phyloP scores from a whole-genome alignment of 2,888 invertebrate genomes.

The Desoria tigrina region DNA sequence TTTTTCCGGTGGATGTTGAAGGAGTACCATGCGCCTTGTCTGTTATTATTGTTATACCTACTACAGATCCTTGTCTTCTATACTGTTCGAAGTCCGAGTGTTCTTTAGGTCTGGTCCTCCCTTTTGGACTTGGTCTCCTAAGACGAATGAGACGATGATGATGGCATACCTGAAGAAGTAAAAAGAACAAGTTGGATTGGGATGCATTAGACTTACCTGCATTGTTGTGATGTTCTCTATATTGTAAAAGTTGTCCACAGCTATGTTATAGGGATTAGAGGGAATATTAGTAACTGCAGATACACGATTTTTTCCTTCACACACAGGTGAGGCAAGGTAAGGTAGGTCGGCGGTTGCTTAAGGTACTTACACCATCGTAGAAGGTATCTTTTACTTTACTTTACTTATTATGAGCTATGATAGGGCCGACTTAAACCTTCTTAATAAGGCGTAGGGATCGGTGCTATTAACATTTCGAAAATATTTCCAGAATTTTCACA shows the following conservation, averaged over 20 bases:
- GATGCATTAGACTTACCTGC: conserved; percentile 7
- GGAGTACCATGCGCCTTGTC: conserved; percentile 10
- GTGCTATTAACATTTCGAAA: too few species aligned
- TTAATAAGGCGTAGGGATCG: not conserved
- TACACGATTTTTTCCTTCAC: not conserved
- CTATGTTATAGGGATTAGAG: conserved; percentile 20
- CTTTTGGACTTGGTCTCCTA: not conserved
- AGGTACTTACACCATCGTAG: conserved; percentile 3
- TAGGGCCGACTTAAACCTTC: not conserved
- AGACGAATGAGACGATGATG: not conserved
- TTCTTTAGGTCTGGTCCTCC: conserved; percentile 7
- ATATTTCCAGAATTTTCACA: too few species aligned
- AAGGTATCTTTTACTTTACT: conserved; percentile 1
- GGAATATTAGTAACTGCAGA: not conserved
- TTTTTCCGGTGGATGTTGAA: conserved; percentile 13
- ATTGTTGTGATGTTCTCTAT: not conserved
- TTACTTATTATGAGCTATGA: conserved; percentile 12
- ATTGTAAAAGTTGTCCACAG: not conserved
- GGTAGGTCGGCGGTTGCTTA: conserved; percentile 24
- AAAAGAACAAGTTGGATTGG: conserved; percentile 7
- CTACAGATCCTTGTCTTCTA: not conserved
- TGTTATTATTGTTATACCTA: conserved; percentile 14
- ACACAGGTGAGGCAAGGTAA: conserved; percentile 15
- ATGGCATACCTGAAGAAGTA: conserved; percentile 4
- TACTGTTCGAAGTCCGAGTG: not conserved